Base-by-base conservation (phyloP, 2,888 invertebrate genomes). In the Caenorhabditis afra region DNA sequence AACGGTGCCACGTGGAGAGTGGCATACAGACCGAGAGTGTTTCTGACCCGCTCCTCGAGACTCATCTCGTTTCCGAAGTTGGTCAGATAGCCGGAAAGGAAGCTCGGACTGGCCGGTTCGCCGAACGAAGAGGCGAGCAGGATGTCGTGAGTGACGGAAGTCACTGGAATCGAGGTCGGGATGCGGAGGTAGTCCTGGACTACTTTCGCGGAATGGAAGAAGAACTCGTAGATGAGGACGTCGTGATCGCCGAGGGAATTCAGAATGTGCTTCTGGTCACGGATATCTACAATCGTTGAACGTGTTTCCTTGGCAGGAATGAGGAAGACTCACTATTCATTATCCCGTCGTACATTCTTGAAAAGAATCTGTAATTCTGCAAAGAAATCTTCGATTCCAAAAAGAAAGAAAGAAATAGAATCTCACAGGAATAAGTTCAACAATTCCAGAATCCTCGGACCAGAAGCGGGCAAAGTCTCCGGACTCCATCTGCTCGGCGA, bases 31-130 rank as follows among this genome's bases (percentile, higher is more conserved):
- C 50, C n/a, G 50, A 47, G 49, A 67, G 22, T 53, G 45, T 70
- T 70, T 23, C 47, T 52, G 12, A 53, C 53, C 16, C 70, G 44
- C 41, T 70, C 61, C 4, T 37, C 7, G 11, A 70, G 52, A 16
- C 18, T 53, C 12, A 70, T n/a, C 12, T 59, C 50, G 11, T 68
- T 59, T 11, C 68, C 68, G 12, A 59, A 58, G 11, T 44, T 35
- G 4, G 65, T 66, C 12, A 44, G 59, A 35, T 41, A 45, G 18
- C 58, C 57, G 14, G 75, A 59, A 3, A 76, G 39, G 20, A 62
- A 59, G 11, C 62, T 62, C 8, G 67, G 49, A 44, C 61, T 67
- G 8, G 49, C 41, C n/a, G 68, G 68, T 57, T 76, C 76, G 12
- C 68, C 76, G 22, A 68, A 57, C n/a, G 39, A 29, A 18, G 57